Conservation (phyloP, 2,113 vertebrate species). For the Spea bombifrons region DNA sequence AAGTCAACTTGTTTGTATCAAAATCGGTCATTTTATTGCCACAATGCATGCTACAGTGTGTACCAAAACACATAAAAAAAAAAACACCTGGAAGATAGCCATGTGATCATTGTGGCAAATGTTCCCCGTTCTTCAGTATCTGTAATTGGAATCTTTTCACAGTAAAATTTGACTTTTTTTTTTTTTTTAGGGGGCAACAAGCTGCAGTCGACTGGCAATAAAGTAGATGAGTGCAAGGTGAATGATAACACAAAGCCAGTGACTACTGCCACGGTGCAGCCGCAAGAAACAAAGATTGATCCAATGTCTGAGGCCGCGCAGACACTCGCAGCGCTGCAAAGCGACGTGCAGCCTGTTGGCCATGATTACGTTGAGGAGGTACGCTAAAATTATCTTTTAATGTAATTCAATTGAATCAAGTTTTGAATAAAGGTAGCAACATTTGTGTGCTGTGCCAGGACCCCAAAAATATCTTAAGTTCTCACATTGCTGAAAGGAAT, state of each 20-base stretch:
- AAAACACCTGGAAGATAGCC: no score
- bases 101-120: no score
- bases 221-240: conserved; percentile 82
- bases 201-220: conserved; percentile 81
- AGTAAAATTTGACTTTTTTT: neutral
- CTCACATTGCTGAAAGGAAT: no score
- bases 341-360: conserved; percentile 94
- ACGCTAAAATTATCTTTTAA: conserved; percentile 28
- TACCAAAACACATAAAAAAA: no score
- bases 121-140: no score
- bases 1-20: conserved; percentile 57
- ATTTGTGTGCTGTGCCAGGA: no score
- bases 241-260: conserved; percentile 71
- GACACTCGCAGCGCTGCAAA: conserved; percentile 86
- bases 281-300: conserved; percentile 77
- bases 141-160: no score
- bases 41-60: neutral
- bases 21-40: no score
- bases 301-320: conserved; percentile 72
- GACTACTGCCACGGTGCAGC: conserved; percentile 59
- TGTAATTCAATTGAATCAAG: no score
- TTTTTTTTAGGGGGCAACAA: conserved; percentile 83
- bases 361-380: conserved; percentile 99
- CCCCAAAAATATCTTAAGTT: no score
- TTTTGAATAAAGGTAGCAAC: no score